These are phyloP conservation scores for Entosphenus tridentatus DNA, from an alignment of 2,113 vertebrate species.

Conservation along the genomic window DNA sequence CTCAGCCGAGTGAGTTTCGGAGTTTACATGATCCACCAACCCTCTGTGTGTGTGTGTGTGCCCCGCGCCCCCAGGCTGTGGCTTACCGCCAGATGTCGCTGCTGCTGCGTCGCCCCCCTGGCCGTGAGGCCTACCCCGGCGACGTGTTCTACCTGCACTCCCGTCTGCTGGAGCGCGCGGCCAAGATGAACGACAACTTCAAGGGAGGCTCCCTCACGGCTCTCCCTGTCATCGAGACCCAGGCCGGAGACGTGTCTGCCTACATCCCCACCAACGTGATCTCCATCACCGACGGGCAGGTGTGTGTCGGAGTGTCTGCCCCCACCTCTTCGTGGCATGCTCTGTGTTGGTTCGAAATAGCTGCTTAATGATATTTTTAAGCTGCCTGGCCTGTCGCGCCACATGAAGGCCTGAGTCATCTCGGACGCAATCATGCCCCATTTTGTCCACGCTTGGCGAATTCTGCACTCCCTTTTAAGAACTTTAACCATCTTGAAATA, in stretches of 20 bases:
- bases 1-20: too few species aligned
- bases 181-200: conserved; percentile 92
- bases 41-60: too few species aligned
- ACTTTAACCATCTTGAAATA: too few species aligned
- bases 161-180: conserved; percentile 80
- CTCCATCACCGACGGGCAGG: conserved; percentile 96
- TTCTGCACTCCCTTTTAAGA: too few species aligned
- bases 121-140: conserved; percentile 82
- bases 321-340: not conserved
- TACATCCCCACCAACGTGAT: conserved; percentile 99
- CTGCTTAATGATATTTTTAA: not conserved
- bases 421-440: too few species aligned
- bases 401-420: too few species aligned
- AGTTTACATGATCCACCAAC: too few species aligned
- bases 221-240: conserved; percentile 93
- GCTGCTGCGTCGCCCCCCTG: conserved; percentile 77
- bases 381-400: not conserved
- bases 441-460: too few species aligned
- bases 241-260: conserved; percentile 92
- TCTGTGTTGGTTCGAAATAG: not conserved
- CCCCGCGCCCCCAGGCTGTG: conserved; percentile 36
- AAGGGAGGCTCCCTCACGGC: conserved; percentile 82
- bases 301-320: conserved; percentile 12
- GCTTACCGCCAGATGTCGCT: conserved; percentile 98
- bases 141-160: conserved; percentile 98